Base-by-base conservation (phyloP, 92 coral and sea anemone species). In the Zoanthus solanderi region DNA sequence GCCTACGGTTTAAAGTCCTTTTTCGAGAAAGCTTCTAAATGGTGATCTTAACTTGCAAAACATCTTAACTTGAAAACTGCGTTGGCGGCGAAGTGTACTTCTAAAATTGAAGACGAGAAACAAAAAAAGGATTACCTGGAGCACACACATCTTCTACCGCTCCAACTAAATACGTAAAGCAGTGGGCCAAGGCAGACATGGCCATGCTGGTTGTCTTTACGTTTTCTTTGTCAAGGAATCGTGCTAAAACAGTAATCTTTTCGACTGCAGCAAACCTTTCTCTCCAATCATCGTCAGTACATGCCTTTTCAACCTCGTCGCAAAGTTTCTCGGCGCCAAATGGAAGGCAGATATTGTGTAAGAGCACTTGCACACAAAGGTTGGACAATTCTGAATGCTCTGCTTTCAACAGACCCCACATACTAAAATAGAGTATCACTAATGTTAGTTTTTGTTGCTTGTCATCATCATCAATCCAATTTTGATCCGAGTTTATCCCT, bases 81-180 rank as follows among this genome's bases (percentile, higher is more conserved):
- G 42, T 3, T 34, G 2, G 54, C 12, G 54, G 23, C 23, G 54
- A 50, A 50, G 54, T 6, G 54, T 10, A 6, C 9, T 50, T 50
- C 12, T 50, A 50, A 50, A 2, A 1, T 50, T 50, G 12, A 50
- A 10, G 4, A 50, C 54, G 54, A 23, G 0, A 56, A 0, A 17
- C 4, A 58, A 12, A 63, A 63, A 13, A 69, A 11, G 0, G 10
- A 11, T 31, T 69, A 69, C 85, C 85, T 48, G 99, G 95, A 57
- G 96, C 96, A 77, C 98, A 97, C 57, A 97, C 89, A 83, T 97
- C 99, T 79, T 97, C 99, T 15, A 97, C 95, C 3, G 99, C 99
- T n/a, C 99, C 99, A 2, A 97, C 99, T 16, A 97, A 75, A 85
- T 93, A 95, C 0, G 99, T 96, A 74, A 97, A 95, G 74, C 97